Evolutionary conservation across 2,888 invertebrate species (phyloP), one percentile per base, ranked within the genome.

Genomic region (Opisthograptis luteolata): DNA sequence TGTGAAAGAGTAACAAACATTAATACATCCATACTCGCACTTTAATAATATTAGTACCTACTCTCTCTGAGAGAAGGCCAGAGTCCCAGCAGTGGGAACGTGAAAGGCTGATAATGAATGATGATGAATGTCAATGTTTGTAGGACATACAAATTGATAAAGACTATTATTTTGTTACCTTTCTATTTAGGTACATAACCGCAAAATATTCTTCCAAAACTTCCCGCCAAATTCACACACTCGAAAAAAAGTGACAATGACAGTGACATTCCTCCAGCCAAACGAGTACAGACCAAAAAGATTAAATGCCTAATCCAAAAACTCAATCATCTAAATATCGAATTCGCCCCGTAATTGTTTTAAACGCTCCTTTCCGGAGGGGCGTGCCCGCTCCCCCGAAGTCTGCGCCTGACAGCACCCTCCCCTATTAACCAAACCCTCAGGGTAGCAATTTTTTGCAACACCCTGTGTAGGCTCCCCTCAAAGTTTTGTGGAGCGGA

Each of bases 381-480:
- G 73, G 68, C 65, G 59, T 63, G 34, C 19, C 34, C 12, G 46
- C 67, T 64, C 69, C 69, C 59, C 62, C 6, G 28, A 61, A 74
- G 72, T 77, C 55, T 85, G 84, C 68, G 53, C 53, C 53, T 84
- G 85, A 84, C 84, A 75, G 76, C 70, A 81, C 82, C 80, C 65
- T 68, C 66, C 47, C 41, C 49, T 43, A 42, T 42, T 34, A 40
- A n/a, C n/a, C n/a, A n/a, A 65, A 64, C 72, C 75, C 79, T 68
- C 51, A 66, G 79, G 82, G 82, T 77, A 78, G 70, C 75, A 73
- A 74, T 84, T 86, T 86, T 86, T 86, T 85, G 84, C 84, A 82
- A 84, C 85, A 84, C 85, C 81, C 83, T 64, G 54, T 44, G 27
- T 37, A 51, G 20, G 43, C 40, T 17, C 22, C 46, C 51, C 46